Base-by-base conservation (phyloP, 2,888 invertebrate genomes). In the Metallyticus violacea region DNA sequence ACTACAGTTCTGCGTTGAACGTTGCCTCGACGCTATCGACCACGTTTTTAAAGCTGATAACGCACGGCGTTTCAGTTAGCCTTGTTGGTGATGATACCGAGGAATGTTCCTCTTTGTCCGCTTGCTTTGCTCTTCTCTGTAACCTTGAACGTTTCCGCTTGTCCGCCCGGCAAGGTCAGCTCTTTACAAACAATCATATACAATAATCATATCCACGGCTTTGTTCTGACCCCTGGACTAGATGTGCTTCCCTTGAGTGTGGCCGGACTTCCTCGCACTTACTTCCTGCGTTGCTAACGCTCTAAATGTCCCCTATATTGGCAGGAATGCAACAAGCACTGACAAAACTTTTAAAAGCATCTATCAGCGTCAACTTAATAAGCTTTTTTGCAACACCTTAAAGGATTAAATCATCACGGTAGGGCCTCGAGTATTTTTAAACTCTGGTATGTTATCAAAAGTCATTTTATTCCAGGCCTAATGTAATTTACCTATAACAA, bases 141-240 rank as follows among this genome's bases (percentile, higher is more conserved):
- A 87, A 86, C 87, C 87, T 87, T 87, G 88, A 88, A 84, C 90
- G 90, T 91, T 92, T 92, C 92, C 92, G 89, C 81, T 86, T 86
- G 87, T 85, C 87, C 85, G 76, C 77, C 28, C 26, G 85, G 90
- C 92, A 92, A 92, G 92, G 92, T 91, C 92, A 90, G 89, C 92
- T 90, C 89, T 92, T 91, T 92, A 91, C 90, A 90, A 89, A 9
- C 29, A 15, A 7, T 62, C 77, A 83, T 77, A 90, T 90, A 85
- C 40, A 27, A 29, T 85, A 85, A 85, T 87, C 62, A 9, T 28
- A 90, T 15, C 22, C 90, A 89, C 85, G 89, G 89, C 90, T 91
- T 90, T 91, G 91, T 91, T 90, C 89, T 85, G 86, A 84, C 84
- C 86, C 85, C n/a, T 26, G 7, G 40, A 7, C 7, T 3, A 40